Percentiles rank a stretch among this genome's conserved stretches.
Evolutionary conservation across 2,113 vertebrate genomes (phyloP).

Genomic region (Lampris incognitus): DNA sequence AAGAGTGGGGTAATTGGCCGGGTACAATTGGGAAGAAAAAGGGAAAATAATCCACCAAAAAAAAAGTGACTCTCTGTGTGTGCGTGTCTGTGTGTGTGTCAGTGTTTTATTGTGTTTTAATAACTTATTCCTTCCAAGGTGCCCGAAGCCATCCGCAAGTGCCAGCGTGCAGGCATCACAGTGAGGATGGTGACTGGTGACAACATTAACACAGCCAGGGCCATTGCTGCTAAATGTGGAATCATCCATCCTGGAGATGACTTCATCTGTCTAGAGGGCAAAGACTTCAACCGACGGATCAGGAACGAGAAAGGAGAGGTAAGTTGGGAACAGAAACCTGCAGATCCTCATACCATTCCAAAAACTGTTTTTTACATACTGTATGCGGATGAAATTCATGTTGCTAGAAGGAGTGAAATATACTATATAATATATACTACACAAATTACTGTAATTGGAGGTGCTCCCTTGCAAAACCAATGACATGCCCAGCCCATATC

Average conservation of each 20-base stretch:
- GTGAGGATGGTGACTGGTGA: slow-evolving; percentile 94
- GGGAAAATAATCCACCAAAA: no score
- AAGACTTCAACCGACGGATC: slow-evolving; percentile 92
- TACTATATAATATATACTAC: neutral
- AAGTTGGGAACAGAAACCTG: slow-evolving; percentile 10
- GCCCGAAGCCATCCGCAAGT: slow-evolving; percentile 91
- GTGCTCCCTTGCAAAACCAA: neutral
- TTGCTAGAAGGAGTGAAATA: neutral
- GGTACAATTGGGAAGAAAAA: no score
- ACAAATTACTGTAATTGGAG: neutral
- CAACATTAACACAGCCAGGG: slow-evolving; percentile 91
- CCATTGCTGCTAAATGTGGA: slow-evolving; percentile 91
- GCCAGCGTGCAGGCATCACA: slow-evolving; percentile 92
- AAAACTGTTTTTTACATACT: neutral
- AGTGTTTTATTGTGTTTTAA: neutral
- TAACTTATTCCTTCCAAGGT: slow-evolving; percentile 77
- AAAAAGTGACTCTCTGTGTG: neutral
- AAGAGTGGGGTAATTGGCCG: no score
- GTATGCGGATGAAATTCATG: neutral
- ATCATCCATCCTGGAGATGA: slow-evolving; percentile 92
- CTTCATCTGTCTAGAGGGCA: slow-evolving; percentile 91
- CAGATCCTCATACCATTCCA: neutral
- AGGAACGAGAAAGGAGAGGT: slow-evolving; percentile 94
- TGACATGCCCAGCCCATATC: neutral
- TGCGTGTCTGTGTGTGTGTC: neutral